Evolutionary conservation across 2,888 invertebrate genomes (phyloP), one percentile per base, ranked within the genome.

Genomic region (Drosophila neutralis): DNA sequence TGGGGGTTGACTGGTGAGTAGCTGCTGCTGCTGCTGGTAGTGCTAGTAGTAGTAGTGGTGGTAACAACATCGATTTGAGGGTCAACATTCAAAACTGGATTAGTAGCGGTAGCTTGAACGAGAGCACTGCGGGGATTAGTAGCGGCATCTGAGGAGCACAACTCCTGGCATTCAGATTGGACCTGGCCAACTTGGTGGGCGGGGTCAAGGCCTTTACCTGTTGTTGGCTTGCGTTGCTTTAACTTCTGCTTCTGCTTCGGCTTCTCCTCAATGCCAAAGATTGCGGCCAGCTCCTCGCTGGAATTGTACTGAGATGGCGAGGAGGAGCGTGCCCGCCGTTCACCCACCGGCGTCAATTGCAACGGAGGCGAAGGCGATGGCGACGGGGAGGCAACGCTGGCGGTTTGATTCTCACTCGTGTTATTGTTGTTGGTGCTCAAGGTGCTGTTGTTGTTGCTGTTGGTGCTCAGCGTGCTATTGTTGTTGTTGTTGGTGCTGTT

Each of bases 251-350:
- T 68, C 61, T 78, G 81, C 60, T 83, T 89, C 3, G 89, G 76
- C 54, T 80, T 83, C 80, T 92, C 92, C 63, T 91, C 91, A 59
- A 93, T 92, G 86, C 95, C 95, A 90, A 95, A 95, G 84, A 95
- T 95, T 83, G 95, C 95, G 33, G 95, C 95, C 80, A 95, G 92
- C 90, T 95, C 95, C 88, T 95, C 95, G 57, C 95, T 95, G 15
- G 95, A 95, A 91, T 95, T 95, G 87, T 95, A 95, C 90, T 95
- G 95, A 66, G 95, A 95, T 91, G 92, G 91, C 51, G 92, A 92
- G 15, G 90, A 90, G 35, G 91, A 91, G 56, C 85, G 89, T 35
- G 49, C 60, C 1, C 81, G 58, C 8, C 74, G 74, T 42, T 71
- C 91, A 35, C 82, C 87, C 69, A 91, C 84, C 52, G 90, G 91